These are phyloP conservation scores for Caenorhabditis sp. DNA, from an alignment of 2,888 invertebrate genomes.

Conservation along the genomic window DNA sequence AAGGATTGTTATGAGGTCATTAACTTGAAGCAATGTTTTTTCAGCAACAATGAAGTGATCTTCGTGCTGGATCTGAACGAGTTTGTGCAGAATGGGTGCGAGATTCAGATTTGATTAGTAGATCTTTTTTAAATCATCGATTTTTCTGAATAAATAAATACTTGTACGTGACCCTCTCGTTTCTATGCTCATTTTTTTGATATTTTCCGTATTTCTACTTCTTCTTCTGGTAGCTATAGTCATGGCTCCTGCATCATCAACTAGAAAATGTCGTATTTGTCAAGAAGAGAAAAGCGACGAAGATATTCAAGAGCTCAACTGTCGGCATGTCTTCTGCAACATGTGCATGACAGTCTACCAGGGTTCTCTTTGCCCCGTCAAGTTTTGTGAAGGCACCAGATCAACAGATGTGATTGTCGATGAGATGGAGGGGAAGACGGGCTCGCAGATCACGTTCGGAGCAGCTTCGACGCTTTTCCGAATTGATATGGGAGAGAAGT, in stretches of 20 bases:
- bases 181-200: no score
- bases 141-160: no score
- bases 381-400: slow-evolving; percentile 67
- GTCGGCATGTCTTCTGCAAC: slow-evolving; percentile 69
- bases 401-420: slow-evolving; percentile 71
- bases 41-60: neutral
- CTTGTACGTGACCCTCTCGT: no score
- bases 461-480: slow-evolving; percentile 52
- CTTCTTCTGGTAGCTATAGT: no score
- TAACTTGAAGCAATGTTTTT: neutral
- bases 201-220: no score
- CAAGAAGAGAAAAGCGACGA: slow-evolving; percentile 60
- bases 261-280: slow-evolving; percentile 60
- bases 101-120: no score
- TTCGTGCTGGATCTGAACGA: neutral
- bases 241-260: neutral
- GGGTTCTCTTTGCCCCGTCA: slow-evolving; percentile 64
- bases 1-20: neutral
- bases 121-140: no score
- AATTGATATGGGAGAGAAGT: slow-evolving; percentile 57
- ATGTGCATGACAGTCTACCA: slow-evolving; percentile 59
- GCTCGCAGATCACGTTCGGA: slow-evolving; percentile 65
- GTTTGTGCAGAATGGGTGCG: neutral
- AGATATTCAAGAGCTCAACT: slow-evolving; percentile 67
- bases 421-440: slow-evolving; percentile 64